Base-by-base conservation (phyloP, 2,888 invertebrate species). In the Ypsolopha scabrella region DNA sequence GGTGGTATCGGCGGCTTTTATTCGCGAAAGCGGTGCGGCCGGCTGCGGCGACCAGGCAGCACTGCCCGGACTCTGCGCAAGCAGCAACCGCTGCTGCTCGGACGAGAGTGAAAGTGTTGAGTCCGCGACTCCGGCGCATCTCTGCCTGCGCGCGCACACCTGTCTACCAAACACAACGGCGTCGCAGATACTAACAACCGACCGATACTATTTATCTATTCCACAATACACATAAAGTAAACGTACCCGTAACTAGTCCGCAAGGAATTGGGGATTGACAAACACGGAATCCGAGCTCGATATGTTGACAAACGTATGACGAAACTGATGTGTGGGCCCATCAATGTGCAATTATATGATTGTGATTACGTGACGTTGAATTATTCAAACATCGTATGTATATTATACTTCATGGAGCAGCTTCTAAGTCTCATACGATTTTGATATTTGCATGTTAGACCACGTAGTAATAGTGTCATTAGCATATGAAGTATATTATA, bases 91-190 rank as follows among this genome's bases (percentile, higher is more conserved):
- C 68, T 65, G 37, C 69, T 70, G 60, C 54, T 24, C 48, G 52
- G 56, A 55, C 70, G 80, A 83, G 70, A 86, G 86, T 86, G 86
- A 86, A 86, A 86, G 86, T 49, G 41, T 39, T 39, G 33, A 14
- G 33, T 24, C 14, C 41, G 49, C 46, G 34, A 35, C 33, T 35
- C 39, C 7, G 13, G 66, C 66, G 64, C 72, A 75, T 79, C 81
- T 78, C 73, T 57, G 60, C 59, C 58, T 58, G 62, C 68, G 14
- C 37, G 8, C 9, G 46, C 46, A 11, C 46, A 46, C 46, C 46
- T 46, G 46, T 43, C 43, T 35, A 33, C 46, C 34, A 34, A n/a
- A 34, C 34, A 35, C 46, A 10, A 34, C 34, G 10, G n/a, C 35
- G 8, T 46, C 11, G 35, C 46, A 46, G 11, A 46, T 34, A 46